Percentiles rank a stretch among this genome's conserved stretches.
phyloP scores from a whole-genome alignment of 2,888 invertebrate species.

The Amphiduros pacificus region DNA sequence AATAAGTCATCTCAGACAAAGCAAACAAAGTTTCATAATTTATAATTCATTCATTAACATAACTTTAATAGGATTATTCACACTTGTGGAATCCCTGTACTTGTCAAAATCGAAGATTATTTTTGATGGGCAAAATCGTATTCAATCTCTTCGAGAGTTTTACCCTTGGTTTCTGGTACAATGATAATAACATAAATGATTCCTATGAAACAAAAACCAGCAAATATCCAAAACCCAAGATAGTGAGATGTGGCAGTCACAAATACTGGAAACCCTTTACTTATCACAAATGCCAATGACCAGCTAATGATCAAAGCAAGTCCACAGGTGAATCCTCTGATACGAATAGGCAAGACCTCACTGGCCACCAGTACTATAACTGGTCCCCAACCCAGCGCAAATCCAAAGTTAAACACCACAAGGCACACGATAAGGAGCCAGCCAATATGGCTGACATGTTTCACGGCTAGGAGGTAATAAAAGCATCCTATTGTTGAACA shows the following conservation, averaged over 20 bases:
- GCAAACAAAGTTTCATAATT: too few relatives aligned
- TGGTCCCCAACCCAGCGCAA: constrained; percentile 9
- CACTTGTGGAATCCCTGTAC: too few relatives aligned
- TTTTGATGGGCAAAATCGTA: constrained; percentile 3
- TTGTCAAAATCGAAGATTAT: too few relatives aligned
- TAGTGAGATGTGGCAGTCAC: background rate
- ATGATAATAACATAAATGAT: background rate
- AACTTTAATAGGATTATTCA: too few relatives aligned
- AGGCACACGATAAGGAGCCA: constrained; percentile 1
- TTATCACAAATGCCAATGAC: background rate
- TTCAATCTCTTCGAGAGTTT: constrained; percentile 11
- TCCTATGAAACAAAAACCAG: background rate
- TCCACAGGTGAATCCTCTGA: background rate
- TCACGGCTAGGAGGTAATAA: background rate
- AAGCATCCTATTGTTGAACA: background rate
- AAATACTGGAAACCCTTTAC: constrained; percentile 6
- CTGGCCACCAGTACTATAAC: constrained; percentile 2
- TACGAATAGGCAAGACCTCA: background rate
- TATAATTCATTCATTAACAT: too few relatives aligned
- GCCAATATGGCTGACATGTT: background rate
- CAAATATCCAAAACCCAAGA: constrained; percentile 12
- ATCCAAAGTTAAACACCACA: constrained; percentile 1
- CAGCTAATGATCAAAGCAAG: constrained; percentile 1
- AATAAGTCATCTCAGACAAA: too few relatives aligned
- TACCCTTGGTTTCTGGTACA: constrained; percentile 14